A percentile compares a stretch with the other conserved stretches of the same genome.
These are phyloP conservation scores for Samia ricini DNA, from an alignment of 1,140 invertebrate species.

Conservation along the genomic window DNA sequence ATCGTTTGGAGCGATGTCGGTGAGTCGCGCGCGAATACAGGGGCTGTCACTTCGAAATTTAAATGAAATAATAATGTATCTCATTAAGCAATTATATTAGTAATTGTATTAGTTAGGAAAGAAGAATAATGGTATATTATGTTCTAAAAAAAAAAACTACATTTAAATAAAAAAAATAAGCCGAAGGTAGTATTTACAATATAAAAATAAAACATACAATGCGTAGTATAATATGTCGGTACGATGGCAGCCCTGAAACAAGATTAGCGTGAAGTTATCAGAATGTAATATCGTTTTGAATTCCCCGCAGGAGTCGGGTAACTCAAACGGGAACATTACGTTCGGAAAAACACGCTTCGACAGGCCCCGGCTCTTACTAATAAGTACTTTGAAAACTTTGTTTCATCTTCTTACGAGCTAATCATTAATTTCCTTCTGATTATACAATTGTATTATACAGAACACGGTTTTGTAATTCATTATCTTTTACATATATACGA, in stretches of 20 bases:
- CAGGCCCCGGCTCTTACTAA: not conserved
- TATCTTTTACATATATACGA: no score
- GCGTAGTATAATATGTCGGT: not conserved
- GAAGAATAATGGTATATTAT: no score
- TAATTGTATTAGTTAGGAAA: no score
- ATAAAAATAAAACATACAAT: no score
- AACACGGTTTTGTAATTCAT: not conserved
- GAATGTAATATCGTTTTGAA: constrained; percentile 1
- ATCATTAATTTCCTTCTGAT: not conserved
- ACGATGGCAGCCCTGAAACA: not conserved
- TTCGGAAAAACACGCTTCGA: not conserved
- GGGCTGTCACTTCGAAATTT: not conserved
- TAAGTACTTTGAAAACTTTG: not conserved
- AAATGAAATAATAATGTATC: no score
- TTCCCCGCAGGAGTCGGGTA: not conserved
- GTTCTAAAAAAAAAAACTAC: no score
- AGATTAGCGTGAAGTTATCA: not conserved
- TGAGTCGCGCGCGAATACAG: not conserved
- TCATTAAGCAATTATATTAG: no score
- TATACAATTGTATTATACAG: no score
- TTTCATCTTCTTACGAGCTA: not conserved
- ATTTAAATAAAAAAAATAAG: no score
- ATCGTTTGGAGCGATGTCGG: not conserved
- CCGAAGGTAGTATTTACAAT: no score
- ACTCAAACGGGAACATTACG: not conserved